Evolutionary conservation across 2,888 invertebrate species (phyloP), one percentile per base, ranked within the genome.

Genomic region (Dioctria linearis): DNA sequence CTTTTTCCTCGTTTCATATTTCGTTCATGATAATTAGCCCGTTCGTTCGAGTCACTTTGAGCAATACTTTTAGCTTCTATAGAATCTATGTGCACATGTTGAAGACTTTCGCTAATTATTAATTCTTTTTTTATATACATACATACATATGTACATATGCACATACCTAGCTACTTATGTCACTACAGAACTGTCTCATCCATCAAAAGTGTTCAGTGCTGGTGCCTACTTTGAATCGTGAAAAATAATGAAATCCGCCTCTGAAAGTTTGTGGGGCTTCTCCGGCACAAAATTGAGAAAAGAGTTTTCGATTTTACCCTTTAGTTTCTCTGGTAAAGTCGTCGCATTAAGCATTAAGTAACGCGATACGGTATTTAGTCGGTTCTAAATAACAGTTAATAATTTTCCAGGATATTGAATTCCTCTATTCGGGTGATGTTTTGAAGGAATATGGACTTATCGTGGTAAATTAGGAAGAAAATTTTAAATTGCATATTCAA

Each of bases 181-280:
- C 37, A 71, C 71, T 51, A 37, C 51, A 39, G 51, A 39, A 3
- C 42, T 51, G 66, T 39, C 71, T 71, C 71, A 9, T 54, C 71
- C 54, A 51, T 71, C 39, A 51, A 8, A 54, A 71, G 39, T 46
- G 40, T 54, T 71, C 71, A 71, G 37, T 71, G 25, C 8, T 37
- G 40, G 25, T 71, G 40, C 71, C 37, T 25, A 25, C 25, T 25
- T 25, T 71, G 51, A 71, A 40, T 71, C 39, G 54, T 39, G 42
- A 39, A 54, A 54, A 71, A 71, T 67, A 67, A 46, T 46, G 54
- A 71, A 71, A 71, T 71, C 71, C 71, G 25, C 25, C 71, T 71
- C 54, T 54, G 71, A 46, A 40, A 54, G 39, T 40, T n/a, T 71
- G n/a, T 71, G 37, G 39, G 71, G 71, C 54, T 71, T 71, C 25